These are phyloP conservation scores for Lasiommata megera DNA, from an alignment of 2,888 invertebrate genomes.

Conservation along the genomic window DNA sequence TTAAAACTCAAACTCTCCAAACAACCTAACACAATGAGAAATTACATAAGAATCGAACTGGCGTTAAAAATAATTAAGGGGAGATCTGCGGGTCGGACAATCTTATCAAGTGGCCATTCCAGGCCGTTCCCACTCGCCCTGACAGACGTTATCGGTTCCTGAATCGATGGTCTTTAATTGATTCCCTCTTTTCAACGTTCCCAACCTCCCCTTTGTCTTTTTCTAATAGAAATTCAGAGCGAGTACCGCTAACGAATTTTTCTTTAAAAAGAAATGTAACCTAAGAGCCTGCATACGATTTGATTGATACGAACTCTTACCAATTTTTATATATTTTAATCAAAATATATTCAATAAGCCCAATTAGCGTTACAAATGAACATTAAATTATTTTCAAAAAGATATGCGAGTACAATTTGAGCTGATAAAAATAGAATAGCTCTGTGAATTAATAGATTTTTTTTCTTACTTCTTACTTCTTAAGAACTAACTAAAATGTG, in stretches of 20 bases:
- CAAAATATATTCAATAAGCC: no score
- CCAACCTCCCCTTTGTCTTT: constrained; percentile 70
- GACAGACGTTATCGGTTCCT: constrained; percentile 55
- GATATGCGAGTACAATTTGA: no score
- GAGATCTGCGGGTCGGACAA: constrained; percentile 45
- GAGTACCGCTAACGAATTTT: constrained; percentile 59
- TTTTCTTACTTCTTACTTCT: no score
- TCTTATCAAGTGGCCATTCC: constrained; percentile 53
- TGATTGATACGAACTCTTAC: no score
- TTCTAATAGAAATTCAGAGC: constrained; percentile 68
- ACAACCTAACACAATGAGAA: constrained; percentile 12
- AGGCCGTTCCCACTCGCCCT: constrained; percentile 45
- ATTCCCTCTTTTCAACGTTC: constrained; percentile 58
- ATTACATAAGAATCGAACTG: constrained; percentile 41
- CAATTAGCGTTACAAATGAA: no score
- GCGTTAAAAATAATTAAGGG: constrained; percentile 42
- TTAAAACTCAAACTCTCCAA: constrained; percentile 3
- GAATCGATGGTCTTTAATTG: constrained; percentile 79
- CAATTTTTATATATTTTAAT: no score
- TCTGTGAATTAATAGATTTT: no score
- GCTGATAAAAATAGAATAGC: no score
- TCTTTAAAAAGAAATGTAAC: constrained; percentile 50
- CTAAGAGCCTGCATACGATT: background rate
- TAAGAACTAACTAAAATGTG: no score
- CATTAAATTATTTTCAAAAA: no score